These are phyloP conservation scores for Emydura subglobosa DNA, from an alignment of 2,113 vertebrate species.

Conservation along the genomic window DNA sequence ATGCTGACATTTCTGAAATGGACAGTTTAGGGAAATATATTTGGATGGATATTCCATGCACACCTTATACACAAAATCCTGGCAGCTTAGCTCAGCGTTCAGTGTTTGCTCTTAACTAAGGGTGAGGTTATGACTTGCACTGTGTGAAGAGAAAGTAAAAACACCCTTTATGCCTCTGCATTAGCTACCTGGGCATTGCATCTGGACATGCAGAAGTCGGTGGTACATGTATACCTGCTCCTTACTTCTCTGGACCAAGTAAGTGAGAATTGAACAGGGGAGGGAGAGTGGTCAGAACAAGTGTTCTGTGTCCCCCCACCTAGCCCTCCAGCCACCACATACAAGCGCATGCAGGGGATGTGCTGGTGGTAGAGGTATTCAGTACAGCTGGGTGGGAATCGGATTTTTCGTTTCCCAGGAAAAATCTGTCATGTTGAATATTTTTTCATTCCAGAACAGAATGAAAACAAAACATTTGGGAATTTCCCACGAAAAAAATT, in stretches of 20 bases:
- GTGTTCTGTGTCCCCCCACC: no score
- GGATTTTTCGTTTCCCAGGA: background rate
- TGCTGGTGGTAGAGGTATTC: no score
- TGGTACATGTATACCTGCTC: no score
- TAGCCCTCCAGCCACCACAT: no score
- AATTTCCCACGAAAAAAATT: no score
- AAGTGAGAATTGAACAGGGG: no score
- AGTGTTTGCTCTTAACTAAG: background rate
- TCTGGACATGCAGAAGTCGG: no score
- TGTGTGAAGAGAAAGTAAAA: fast-evolving
- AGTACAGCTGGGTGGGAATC: fast-evolving
- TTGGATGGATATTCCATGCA: background rate
- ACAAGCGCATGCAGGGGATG: no score
- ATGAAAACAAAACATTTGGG: background rate
- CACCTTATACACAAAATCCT: fast-evolving
- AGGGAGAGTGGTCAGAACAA: no score
- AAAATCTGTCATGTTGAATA: no score
- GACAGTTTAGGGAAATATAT: background rate
- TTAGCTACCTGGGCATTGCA: no score
- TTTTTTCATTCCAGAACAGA: background rate
- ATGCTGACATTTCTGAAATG: background rate
- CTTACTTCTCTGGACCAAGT: no score
- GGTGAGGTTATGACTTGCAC: fast-evolving
- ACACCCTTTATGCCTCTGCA: background rate
- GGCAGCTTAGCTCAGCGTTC: fast-evolving